A percentile compares a stretch with the other conserved stretches of the same genome.
phyloP scores from a whole-genome alignment of 2,888 invertebrate species.

The Eutolmus rufibarbis region DNA sequence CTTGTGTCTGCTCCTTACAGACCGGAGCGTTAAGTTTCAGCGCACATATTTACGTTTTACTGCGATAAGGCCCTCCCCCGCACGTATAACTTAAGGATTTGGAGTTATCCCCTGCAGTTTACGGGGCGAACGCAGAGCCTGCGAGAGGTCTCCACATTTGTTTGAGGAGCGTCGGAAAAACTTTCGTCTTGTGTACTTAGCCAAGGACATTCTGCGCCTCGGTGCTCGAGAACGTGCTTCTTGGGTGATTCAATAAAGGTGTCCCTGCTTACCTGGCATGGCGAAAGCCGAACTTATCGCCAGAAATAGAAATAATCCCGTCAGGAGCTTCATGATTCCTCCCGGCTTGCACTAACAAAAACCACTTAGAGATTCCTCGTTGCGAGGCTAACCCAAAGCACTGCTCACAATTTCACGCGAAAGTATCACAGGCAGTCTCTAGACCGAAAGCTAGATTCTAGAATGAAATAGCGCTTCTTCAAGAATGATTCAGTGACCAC shows the following conservation, averaged over 20 bases:
- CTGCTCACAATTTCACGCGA: conserved; percentile 15
- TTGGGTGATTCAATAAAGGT: conserved; percentile 23
- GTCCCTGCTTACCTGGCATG: conserved; percentile 36
- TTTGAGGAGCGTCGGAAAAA: conserved; percentile 17
- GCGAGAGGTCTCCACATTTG: neutral
- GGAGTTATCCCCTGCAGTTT: conserved; percentile 15
- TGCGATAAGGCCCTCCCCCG: neutral
- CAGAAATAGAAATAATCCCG: conserved; percentile 23
- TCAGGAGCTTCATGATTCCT: neutral
- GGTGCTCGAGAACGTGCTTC: neutral
- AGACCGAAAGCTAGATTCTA: neutral
- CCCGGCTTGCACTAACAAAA: neutral
- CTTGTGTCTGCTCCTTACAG: conserved; percentile 20
- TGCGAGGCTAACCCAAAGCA: neutral
- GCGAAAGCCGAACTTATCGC: conserved; percentile 23
- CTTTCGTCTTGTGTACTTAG: neutral
- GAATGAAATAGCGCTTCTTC: neutral
- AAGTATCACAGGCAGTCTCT: neutral
- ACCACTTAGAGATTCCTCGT: neutral
- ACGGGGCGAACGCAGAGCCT: neutral
- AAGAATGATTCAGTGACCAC: neutral
- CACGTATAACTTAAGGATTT: conserved; percentile 24
- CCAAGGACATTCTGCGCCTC: neutral
- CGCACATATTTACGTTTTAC: conserved; percentile 41
- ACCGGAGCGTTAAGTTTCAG: conserved; percentile 40